Evolutionary conservation across 2,797 vertebrate genomes (phyloP).

Genomic region (Glossophaga mutica): DNA sequence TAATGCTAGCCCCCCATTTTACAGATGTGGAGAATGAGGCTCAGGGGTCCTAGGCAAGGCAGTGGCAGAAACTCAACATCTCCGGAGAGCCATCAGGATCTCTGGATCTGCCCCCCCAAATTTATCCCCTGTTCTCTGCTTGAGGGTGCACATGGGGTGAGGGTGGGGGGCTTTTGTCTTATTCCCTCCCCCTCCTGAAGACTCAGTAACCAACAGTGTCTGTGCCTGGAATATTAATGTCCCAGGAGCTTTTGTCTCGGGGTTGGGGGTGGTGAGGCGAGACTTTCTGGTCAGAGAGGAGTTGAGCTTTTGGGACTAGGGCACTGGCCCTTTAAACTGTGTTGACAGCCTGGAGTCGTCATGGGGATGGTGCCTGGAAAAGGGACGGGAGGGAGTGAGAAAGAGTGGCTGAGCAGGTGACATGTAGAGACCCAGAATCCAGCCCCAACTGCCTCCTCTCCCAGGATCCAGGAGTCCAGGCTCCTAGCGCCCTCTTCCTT

Average conservation of each 20-base stretch:
- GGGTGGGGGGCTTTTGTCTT: constrained; percentile 70
- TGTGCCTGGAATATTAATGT: constrained; percentile 75
- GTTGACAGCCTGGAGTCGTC: constrained; percentile 66
- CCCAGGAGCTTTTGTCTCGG: constrained; percentile 66
- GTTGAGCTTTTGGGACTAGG: constrained; percentile 49
- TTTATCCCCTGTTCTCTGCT: constrained; percentile 14
- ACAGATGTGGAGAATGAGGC: constrained; percentile 69
- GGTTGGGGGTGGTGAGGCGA: constrained; percentile 43
- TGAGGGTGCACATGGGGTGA: constrained; percentile 65
- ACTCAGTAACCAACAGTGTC: constrained; percentile 73
- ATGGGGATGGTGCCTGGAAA: constrained; percentile 52
- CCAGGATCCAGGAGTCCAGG: background rate
- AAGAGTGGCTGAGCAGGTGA: constrained; percentile 44
- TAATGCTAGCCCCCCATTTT: constrained; percentile 57
- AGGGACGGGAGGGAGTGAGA: constrained; percentile 2
- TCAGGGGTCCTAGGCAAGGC: background rate
- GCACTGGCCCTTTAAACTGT: constrained; percentile 71
- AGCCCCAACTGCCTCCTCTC: background rate
- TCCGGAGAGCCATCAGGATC: background rate
- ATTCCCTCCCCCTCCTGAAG: constrained; percentile 72
- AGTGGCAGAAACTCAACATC: background rate
- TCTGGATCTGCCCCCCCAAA: background rate
- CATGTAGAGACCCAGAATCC: background rate
- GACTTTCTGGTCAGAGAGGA: constrained; percentile 66
- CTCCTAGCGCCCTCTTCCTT: background rate